Conservation (phyloP, 2,888 invertebrate species). For the Hyles lineata region DNA sequence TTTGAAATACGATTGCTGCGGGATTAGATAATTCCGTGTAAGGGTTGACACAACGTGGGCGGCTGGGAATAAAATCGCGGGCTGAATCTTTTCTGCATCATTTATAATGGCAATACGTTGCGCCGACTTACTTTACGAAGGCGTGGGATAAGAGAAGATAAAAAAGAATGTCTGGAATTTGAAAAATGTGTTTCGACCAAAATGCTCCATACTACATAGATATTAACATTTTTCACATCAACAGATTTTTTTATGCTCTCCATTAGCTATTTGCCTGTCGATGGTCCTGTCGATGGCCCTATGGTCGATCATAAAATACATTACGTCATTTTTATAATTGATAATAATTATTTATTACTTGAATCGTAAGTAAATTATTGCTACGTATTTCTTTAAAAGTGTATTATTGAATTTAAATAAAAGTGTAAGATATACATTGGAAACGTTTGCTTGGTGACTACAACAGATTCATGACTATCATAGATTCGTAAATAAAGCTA, state of each 20-base stretch:
- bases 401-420: too few relatives aligned
- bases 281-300: too few relatives aligned
- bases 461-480: not conserved
- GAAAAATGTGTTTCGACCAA: not conserved
- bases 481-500: conserved; percentile 12
- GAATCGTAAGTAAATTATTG: too few relatives aligned
- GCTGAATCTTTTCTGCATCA: too few relatives aligned
- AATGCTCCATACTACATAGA: not conserved
- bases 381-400: too few relatives aligned
- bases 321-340: not conserved
- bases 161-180: not conserved
- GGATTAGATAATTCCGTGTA: too few relatives aligned
- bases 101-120: too few relatives aligned
- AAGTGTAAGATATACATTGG: not conserved
- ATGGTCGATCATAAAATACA: not conserved
- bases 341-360: not conserved
- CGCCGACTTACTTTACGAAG: too few relatives aligned
- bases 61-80: too few relatives aligned
- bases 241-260: not conserved
- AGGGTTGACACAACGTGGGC: too few relatives aligned
- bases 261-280: not conserved
- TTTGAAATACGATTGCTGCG: too few relatives aligned
- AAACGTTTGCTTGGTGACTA: not conserved
- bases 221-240: not conserved
- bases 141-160: not conserved